These are phyloP conservation scores for Periophthalmus magnuspinnatus DNA, from an alignment of 2,797 vertebrate species.

Conservation along the genomic window DNA sequence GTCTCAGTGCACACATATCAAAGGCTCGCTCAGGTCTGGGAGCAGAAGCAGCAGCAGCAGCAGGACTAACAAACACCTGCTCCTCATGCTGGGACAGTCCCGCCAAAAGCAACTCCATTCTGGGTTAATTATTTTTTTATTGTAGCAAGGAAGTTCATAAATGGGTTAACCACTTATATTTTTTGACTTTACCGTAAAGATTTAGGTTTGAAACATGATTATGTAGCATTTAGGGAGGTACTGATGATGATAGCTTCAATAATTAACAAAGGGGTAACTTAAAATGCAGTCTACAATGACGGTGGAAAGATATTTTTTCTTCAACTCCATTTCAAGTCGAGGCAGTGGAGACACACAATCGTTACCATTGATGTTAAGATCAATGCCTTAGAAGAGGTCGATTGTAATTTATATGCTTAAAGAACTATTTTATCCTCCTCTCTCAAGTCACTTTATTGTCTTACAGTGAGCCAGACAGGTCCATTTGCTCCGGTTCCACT, in stretches of 20 bases:
- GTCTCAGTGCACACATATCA: conserved; percentile 54
- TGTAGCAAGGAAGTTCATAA: not conserved
- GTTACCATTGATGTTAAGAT: too few species aligned
- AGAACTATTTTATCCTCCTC: not conserved
- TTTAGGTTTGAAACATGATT: not conserved
- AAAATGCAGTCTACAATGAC: too few species aligned
- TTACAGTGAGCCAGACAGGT: conserved; percentile 17
- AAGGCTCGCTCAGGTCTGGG: conserved; percentile 15
- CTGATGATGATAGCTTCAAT: too few species aligned
- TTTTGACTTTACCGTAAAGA: too few species aligned
- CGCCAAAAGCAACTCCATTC: not conserved
- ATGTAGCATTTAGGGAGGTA: too few species aligned
- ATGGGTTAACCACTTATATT: not conserved
- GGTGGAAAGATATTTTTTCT: not conserved
- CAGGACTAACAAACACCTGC: conserved; percentile 64
- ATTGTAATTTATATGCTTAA: too few species aligned
- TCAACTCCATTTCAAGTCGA: too few species aligned
- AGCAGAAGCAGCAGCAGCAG: conserved; percentile 23
- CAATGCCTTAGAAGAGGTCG: too few species aligned
- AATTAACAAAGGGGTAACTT: too few species aligned
- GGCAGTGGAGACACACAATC: too few species aligned
- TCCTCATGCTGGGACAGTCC: conserved; percentile 57
- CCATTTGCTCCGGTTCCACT: conserved; percentile 18
- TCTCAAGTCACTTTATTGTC: not conserved
- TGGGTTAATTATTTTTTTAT: not conserved